These are phyloP conservation scores for Pseudopleuronectes americanus DNA, from an alignment of 2,797 vertebrate species.

Conservation along the genomic window DNA sequence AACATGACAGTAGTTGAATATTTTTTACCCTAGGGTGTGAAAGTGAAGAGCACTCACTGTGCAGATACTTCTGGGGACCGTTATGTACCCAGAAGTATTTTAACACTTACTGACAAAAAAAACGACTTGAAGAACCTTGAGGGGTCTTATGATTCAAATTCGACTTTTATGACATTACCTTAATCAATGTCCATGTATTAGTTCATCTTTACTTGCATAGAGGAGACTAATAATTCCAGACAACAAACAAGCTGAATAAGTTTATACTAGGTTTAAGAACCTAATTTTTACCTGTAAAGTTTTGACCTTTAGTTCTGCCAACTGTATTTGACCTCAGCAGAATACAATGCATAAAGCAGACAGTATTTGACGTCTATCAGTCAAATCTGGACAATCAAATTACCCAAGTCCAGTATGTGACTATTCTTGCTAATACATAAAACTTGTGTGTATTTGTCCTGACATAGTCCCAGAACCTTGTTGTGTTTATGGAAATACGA, in stretches of 20 bases:
- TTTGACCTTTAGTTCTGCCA: conserved; percentile 14
- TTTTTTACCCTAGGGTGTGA: no score
- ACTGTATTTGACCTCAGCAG: neutral
- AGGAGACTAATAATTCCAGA: conserved; percentile 8
- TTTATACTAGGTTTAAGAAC: neutral
- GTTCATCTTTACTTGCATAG: no score
- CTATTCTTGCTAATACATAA: neutral
- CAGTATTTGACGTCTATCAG: neutral
- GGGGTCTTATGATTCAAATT: no score
- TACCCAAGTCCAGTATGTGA: neutral
- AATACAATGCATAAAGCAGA: conserved; percentile 11
- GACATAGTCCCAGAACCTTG: conserved; percentile 3
- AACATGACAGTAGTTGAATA: no score
- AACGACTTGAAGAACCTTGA: no score
- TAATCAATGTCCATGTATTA: no score
- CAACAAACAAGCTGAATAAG: conserved; percentile 9
- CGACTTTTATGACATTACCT: no score
- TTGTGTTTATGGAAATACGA: conserved; percentile 41
- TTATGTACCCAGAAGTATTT: no score
- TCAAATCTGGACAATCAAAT: neutral
- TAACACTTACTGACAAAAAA: no score
- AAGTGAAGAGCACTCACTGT: no score
- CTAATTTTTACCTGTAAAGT: neutral
- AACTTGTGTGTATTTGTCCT: neutral
- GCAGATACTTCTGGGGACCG: no score